phyloP scores from a whole-genome alignment of 1,140 invertebrate genomes.

The Diachasmimorpha longicaudata region DNA sequence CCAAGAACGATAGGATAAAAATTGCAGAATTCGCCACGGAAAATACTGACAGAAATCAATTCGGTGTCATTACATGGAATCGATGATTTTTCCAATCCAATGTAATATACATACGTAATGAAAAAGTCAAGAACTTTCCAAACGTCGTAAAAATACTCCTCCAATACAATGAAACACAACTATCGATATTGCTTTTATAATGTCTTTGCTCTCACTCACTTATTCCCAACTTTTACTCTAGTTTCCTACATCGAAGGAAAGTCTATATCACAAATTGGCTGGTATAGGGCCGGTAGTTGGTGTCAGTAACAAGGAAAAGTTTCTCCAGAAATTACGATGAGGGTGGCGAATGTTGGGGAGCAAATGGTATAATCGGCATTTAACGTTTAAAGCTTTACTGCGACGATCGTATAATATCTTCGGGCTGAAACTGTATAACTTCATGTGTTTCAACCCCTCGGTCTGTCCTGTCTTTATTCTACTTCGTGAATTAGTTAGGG shows the following conservation, averaged over 20 bases:
- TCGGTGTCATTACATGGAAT: no score
- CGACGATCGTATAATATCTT: not conserved
- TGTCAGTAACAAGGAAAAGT: slow-evolving; percentile 26
- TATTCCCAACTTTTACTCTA: not conserved
- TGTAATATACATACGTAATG: not conserved
- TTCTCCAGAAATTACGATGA: slow-evolving; percentile 6
- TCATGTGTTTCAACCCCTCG: not conserved
- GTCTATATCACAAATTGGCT: slow-evolving; percentile 2
- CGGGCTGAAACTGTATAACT: not conserved
- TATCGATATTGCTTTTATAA: not conserved
- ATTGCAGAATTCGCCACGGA: no score
- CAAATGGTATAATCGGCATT: slow-evolving; percentile 41
- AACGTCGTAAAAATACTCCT: not conserved
- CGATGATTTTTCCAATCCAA: not conserved
- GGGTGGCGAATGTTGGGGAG: not conserved
- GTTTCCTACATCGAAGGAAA: not conserved
- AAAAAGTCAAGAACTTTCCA: not conserved
- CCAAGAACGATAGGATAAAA: no score
- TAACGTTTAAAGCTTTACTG: slow-evolving; percentile 38
- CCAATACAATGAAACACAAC: not conserved
- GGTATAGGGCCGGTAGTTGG: not conserved
- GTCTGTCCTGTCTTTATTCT: not conserved
- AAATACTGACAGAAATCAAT: no score
- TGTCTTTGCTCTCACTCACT: not conserved
- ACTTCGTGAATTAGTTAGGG: no score